Base-by-base conservation (phyloP, 1,140 invertebrate species). In the Leptinotarsa undecemlineata region DNA sequence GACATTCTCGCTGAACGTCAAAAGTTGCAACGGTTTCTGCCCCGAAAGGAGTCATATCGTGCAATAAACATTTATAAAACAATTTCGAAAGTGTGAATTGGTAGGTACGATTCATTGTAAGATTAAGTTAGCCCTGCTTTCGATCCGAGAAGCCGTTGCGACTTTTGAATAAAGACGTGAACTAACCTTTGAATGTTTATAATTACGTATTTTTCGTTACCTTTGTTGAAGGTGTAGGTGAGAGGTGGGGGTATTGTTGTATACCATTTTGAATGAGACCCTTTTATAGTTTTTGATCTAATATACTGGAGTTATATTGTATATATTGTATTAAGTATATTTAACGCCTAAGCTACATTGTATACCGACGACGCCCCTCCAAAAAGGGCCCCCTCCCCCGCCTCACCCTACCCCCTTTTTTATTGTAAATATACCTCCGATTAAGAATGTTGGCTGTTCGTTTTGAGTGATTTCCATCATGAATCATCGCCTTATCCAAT, bases 391-490 rank as follows among this genome's bases (percentile, higher is more conserved):
- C 62, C 47, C 33, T 33, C 71, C 68, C 68, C 73, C 48, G 14
- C 23, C 57, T 63, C 21, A 8, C 26, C 69, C 63, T 48, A 63
- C 62, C 72, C 48, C 26, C 47, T 48, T 17, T 74, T 76, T 78
- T 81, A 79, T 82, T 82, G 82, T 83, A 82, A 66, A 83, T 82
- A 82, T 82, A 82, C 82, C 83, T 83, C 82, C 82, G 80, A 81
- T 80, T 76, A 81, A 81, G 77, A 79, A 82, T 83, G 81, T 85
- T 84, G 84, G 84, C 84, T 85, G 84, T 85, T 85, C 83, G 81
- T 85, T 85, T 84, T 83, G 84, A 84, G 83, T 85, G 84, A 85
- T 85, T 85, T 84, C 83, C 84, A 85, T 82, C 84, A 85, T 82
- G 79, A 81, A 84, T 83, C 82, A 84, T 84, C 84, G 84, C 84